These are phyloP conservation scores for Myotis planiceps DNA, from an alignment of 2,797 vertebrate genomes.

Conservation along the genomic window DNA sequence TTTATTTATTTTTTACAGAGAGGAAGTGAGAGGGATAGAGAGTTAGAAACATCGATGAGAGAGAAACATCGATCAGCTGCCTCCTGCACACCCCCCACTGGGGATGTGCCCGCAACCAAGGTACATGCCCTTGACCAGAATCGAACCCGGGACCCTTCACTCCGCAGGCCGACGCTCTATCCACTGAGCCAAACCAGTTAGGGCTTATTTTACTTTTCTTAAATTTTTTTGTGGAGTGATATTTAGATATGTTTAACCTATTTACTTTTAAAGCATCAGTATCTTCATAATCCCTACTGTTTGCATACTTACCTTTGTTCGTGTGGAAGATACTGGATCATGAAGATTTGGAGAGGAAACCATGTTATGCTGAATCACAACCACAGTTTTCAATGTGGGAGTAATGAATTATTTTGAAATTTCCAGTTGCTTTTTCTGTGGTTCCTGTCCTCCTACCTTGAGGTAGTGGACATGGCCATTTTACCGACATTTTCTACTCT, in stretches of 20 bases:
- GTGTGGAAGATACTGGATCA: neutral
- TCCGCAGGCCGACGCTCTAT: too few relatives aligned
- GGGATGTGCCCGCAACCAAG: too few relatives aligned
- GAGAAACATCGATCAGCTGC: too few relatives aligned
- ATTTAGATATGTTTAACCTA: neutral
- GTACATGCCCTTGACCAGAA: too few relatives aligned
- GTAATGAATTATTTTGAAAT: neutral
- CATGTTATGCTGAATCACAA: neutral
- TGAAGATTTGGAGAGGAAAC: neutral
- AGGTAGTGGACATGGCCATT: neutral
- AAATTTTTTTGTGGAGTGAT: neutral
- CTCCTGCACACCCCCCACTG: too few relatives aligned
- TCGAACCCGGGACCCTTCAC: too few relatives aligned
- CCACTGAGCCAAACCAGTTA: too few relatives aligned
- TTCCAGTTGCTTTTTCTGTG: neutral
- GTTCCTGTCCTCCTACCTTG: neutral
- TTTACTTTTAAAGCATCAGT: neutral
- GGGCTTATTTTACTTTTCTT: neutral
- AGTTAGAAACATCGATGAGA: too few relatives aligned
- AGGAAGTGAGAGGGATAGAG: too few relatives aligned
- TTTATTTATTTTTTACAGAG: too few relatives aligned
- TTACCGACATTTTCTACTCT: neutral
- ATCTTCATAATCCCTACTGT: neutral
- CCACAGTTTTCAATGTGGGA: neutral
- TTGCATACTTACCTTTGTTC: neutral